These are phyloP conservation scores for Poecile montanus DNA, from an alignment of 2,797 vertebrate species.

Conservation along the genomic window DNA sequence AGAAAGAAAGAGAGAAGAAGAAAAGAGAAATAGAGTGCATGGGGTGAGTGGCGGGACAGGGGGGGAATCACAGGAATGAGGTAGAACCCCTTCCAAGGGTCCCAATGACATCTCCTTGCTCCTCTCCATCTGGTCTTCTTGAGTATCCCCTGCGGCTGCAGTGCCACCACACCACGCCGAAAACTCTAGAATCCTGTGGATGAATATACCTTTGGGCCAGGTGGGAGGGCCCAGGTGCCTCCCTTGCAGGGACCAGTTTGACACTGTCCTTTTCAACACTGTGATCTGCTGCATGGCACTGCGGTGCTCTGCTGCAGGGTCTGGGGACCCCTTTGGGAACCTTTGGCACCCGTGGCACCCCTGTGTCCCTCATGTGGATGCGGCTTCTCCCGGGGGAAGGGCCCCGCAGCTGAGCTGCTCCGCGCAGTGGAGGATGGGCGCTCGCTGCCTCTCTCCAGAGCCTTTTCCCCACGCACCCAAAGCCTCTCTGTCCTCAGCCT, in stretches of 20 bases:
- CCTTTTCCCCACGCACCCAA: not conserved
- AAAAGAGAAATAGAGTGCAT: not conserved
- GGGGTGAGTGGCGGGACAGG: too few relatives aligned
- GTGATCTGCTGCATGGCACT: rapidly evolving
- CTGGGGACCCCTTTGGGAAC: not conserved
- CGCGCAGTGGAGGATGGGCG: rapidly evolving
- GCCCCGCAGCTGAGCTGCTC: not conserved
- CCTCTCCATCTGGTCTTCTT: not conserved
- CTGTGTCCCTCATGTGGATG: not conserved
- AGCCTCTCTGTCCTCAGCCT: not conserved
- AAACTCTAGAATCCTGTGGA: too few relatives aligned
- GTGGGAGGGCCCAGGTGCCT: not conserved
- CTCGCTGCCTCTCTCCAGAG: not conserved
- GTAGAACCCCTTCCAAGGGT: not conserved
- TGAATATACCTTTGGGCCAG: not conserved
- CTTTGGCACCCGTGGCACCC: too few relatives aligned
- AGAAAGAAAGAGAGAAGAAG: not conserved
- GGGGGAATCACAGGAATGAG: not conserved
- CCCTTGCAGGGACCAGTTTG: not conserved
- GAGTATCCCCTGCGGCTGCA: not conserved
- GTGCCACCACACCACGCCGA: rapidly evolving
- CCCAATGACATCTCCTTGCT: rapidly evolving
- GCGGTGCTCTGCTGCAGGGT: not conserved
- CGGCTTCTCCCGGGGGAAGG: too few relatives aligned
- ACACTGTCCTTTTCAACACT: not conserved